A percentile compares a stretch with the other conserved stretches of the same genome.
Evolutionary conservation across 2,888 invertebrate species (phyloP).

Genomic region (Lepidochrysops patricia): DNA sequence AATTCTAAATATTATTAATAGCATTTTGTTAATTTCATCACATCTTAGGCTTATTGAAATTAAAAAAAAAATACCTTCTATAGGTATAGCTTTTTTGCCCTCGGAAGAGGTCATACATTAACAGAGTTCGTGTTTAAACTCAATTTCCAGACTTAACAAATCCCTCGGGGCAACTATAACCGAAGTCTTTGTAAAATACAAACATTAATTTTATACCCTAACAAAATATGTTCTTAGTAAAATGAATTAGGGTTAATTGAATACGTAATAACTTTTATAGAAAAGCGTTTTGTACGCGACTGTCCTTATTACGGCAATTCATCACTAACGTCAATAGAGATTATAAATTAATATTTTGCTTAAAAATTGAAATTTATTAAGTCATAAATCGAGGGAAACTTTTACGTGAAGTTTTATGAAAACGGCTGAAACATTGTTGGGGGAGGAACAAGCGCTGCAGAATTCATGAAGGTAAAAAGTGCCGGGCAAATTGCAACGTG

Average conservation of each 20-base stretch:
- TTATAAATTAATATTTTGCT: slow-evolving; percentile 31
- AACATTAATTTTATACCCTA: too few species aligned
- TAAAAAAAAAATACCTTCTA: too few species aligned
- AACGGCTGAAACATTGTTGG: slow-evolving; percentile 12
- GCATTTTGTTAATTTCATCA: too few species aligned
- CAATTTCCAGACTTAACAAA: too few species aligned
- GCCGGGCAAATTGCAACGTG: slow-evolving; percentile 47
- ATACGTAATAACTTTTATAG: not conserved
- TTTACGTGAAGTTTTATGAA: slow-evolving; percentile 11
- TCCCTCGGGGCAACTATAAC: too few species aligned
- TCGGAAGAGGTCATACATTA: too few species aligned
- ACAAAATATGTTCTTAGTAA: too few species aligned
- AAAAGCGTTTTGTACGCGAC: slow-evolving; percentile 19
- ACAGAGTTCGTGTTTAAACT: too few species aligned
- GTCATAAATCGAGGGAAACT: slow-evolving; percentile 15
- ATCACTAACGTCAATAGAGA: slow-evolving; percentile 31
- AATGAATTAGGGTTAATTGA: too few species aligned
- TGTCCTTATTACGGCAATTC: slow-evolving; percentile 32
- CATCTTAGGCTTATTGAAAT: too few species aligned
- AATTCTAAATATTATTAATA: not conserved
- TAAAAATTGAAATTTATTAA: slow-evolving; percentile 23
- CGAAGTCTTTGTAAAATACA: too few species aligned
- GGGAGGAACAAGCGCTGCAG: slow-evolving; percentile 33
- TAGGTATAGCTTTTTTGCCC: too few species aligned
- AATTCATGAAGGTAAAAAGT: slow-evolving; percentile 52